Conservation (phyloP, 1,140 invertebrate species). For the Ips typographus region DNA sequence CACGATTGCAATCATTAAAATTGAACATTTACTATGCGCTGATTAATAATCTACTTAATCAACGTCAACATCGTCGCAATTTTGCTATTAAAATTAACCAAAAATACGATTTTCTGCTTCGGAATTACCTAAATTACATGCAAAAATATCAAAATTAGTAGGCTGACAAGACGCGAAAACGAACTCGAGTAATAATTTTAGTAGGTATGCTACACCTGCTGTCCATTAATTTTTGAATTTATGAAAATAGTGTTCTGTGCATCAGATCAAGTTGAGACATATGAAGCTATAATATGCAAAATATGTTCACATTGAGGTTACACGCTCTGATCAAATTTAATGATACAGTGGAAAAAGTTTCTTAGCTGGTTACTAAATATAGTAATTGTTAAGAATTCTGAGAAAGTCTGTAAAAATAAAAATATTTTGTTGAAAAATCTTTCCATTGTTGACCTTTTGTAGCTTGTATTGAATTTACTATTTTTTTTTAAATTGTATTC, state of each 20-base stretch:
- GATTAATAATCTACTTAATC: slow-evolving; percentile 4
- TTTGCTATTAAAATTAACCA: slow-evolving; percentile 5
- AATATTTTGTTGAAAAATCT: too few species aligned
- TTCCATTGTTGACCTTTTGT: too few species aligned
- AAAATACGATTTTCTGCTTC: slow-evolving; percentile 1
- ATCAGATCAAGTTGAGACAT: too few species aligned
- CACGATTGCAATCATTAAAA: too few species aligned
- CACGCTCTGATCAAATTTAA: neutral
- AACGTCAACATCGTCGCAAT: neutral
- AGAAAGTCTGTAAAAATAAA: too few species aligned
- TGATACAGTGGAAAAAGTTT: neutral
- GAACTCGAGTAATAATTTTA: slow-evolving; percentile 13
- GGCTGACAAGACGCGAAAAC: slow-evolving; percentile 1
- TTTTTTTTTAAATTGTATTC: too few species aligned
- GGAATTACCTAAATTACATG: slow-evolving; percentile 6
- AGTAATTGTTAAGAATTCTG: too few species aligned
- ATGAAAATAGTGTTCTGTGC: slow-evolving; percentile 10
- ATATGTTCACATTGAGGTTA: too few species aligned
- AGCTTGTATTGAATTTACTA: too few species aligned
- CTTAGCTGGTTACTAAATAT: neutral
- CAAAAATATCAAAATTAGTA: slow-evolving; percentile 11
- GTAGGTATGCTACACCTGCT: slow-evolving; percentile 12
- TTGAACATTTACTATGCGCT: neutral
- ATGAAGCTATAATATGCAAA: too few species aligned
- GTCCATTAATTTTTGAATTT: slow-evolving; percentile 14